Evolutionary conservation across 2,113 vertebrate genomes (phyloP).

Genomic region (Dicentrarchus labrax): DNA sequence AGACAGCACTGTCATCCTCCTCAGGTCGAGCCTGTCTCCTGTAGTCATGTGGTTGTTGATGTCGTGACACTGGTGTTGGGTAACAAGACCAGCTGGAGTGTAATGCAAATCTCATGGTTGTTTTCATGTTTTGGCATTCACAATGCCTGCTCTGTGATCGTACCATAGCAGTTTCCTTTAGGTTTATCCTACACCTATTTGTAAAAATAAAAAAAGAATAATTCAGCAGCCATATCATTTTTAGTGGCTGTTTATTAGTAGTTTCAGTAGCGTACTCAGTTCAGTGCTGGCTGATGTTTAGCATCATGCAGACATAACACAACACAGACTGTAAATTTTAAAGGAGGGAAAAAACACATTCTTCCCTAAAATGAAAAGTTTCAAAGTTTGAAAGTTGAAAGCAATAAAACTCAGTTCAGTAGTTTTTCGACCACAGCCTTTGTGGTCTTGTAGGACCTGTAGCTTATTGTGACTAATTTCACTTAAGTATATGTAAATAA

Average conservation of each 20-base stretch:
- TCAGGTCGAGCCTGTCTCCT: background rate
- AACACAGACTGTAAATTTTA: too few species aligned
- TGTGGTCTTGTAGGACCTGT: background rate
- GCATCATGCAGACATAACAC: background rate
- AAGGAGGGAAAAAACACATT: too few species aligned
- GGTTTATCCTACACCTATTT: background rate
- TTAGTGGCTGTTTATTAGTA: background rate
- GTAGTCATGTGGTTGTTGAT: constrained; percentile 17
- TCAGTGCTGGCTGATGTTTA: background rate
- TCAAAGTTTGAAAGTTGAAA: background rate
- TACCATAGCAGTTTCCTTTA: constrained; percentile 2
- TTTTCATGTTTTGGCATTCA: constrained; percentile 41
- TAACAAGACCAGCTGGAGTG: constrained; percentile 46
- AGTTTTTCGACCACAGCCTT: background rate
- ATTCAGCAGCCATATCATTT: background rate
- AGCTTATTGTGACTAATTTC: background rate
- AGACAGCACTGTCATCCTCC: constrained; percentile 3
- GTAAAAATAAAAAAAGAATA: background rate
- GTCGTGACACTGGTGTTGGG: constrained; percentile 36
- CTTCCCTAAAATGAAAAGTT: too few species aligned
- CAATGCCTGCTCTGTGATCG: constrained; percentile 3
- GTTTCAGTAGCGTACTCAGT: background rate
- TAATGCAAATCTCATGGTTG: constrained; percentile 72
- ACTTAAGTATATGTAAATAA: background rate
- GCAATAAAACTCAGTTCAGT: background rate